A percentile compares a stretch with the other conserved stretches of the same genome.
Conservation (phyloP, 2,888 invertebrate genomes). For the Latrodectus elegans region DNA sequence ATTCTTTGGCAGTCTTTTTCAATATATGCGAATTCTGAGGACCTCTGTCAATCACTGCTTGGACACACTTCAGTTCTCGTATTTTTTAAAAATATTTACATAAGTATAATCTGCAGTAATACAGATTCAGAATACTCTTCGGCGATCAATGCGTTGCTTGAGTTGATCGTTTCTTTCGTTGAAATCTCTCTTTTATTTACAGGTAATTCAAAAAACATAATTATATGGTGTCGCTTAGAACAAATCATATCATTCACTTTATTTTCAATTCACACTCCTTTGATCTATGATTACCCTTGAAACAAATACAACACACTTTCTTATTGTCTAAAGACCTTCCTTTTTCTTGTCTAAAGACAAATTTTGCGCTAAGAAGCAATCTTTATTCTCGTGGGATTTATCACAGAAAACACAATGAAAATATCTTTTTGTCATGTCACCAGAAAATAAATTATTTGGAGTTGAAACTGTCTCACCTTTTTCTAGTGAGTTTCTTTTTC, state of each 20-base stretch:
- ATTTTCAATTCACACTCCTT: not conserved
- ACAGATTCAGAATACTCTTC: slow-evolving; percentile 6
- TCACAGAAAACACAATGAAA: too few relatives aligned
- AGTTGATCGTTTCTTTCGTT: not conserved
- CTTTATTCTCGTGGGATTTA: not conserved
- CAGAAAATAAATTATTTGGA: too few relatives aligned
- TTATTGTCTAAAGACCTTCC: too few relatives aligned
- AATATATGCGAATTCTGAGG: slow-evolving; percentile 2
- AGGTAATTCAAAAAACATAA: not conserved
- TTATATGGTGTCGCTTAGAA: not conserved
- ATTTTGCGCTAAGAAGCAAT: slow-evolving; percentile 4
- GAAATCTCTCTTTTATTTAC: not conserved
- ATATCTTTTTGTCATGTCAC: too few relatives aligned
- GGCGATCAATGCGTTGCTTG: not conserved
- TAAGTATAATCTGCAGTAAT: not conserved
- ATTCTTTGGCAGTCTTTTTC: slow-evolving; percentile 1
- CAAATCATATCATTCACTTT: not conserved
- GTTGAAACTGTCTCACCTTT: too few relatives aligned
- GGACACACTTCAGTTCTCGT: not conserved
- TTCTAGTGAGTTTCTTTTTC: too few relatives aligned
- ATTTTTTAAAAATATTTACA: not conserved
- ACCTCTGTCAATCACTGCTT: slow-evolving; percentile 9
- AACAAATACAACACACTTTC: not conserved
- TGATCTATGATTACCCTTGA: not conserved
- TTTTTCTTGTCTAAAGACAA: too few relatives aligned